These are phyloP conservation scores for Ranitomeya variabilis DNA, from an alignment of 2,113 vertebrate genomes.

Conservation along the genomic window DNA sequence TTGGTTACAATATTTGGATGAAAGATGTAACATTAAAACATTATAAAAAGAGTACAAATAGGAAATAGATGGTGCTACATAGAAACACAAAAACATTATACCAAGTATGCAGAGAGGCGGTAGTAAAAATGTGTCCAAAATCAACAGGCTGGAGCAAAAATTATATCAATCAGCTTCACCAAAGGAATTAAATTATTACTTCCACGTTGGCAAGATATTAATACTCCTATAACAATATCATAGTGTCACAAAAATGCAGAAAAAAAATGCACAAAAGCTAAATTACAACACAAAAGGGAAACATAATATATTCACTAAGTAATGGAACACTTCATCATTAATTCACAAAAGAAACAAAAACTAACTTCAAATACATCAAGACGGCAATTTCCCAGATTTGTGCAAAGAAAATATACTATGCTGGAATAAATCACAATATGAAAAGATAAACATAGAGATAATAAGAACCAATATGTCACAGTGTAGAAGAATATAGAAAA, in stretches of 20 bases:
- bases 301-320: not conserved
- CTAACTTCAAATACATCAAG: no score
- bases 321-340: not conserved
- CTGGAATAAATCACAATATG: not conserved
- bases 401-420: not conserved
- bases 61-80: no score
- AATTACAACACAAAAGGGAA: slow-evolving; percentile 10
- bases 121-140: not conserved
- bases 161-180: not conserved
- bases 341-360: not conserved
- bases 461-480: not conserved
- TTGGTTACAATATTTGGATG: no score
- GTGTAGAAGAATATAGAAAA: not conserved
- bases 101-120: not conserved
- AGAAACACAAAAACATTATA: not conserved
- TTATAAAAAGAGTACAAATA: no score
- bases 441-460: not conserved
- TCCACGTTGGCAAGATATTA: not conserved
- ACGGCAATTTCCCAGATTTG: not conserved
- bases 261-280: not conserved
- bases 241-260: not conserved
- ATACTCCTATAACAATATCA: not conserved
- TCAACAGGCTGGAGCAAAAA: not conserved
- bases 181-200: not conserved
- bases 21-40: no score